These are phyloP conservation scores for Coptodon rendalli DNA, from an alignment of 2,113 vertebrate genomes.

Conservation along the genomic window DNA sequence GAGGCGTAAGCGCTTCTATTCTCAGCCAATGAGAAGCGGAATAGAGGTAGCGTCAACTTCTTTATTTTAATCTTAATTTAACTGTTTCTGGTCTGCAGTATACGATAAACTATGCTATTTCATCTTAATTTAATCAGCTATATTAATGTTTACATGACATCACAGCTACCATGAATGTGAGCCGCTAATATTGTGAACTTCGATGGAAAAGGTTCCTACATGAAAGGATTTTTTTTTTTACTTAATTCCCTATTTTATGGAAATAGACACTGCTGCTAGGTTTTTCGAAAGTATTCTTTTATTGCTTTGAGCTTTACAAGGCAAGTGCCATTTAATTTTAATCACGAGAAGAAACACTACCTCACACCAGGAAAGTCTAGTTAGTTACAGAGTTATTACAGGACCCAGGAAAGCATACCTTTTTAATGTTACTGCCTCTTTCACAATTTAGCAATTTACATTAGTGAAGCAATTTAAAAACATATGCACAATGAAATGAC, in stretches of 20 bases:
- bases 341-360: background rate
- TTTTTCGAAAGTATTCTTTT: background rate
- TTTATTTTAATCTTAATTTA: background rate
- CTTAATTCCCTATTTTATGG: background rate
- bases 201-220: background rate
- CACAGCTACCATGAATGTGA: background rate
- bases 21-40: slow-evolving; percentile 56
- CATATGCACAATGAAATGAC: background rate
- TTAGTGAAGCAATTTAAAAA: background rate
- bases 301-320: background rate
- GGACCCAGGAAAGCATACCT: background rate
- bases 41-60: background rate
- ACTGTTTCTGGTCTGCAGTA: background rate
- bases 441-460: background rate
- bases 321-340: background rate
- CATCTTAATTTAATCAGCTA: background rate
- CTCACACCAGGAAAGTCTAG: background rate
- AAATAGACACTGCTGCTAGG: background rate
- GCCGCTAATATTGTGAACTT: background rate
- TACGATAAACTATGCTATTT: background rate
- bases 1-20: rapidly evolving
- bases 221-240: background rate
- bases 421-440: background rate
- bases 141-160: background rate
- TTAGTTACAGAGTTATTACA: background rate